Evolutionary conservation across 2,888 invertebrate genomes (phyloP).

Genomic region (Trichogramma evanescens): DNA sequence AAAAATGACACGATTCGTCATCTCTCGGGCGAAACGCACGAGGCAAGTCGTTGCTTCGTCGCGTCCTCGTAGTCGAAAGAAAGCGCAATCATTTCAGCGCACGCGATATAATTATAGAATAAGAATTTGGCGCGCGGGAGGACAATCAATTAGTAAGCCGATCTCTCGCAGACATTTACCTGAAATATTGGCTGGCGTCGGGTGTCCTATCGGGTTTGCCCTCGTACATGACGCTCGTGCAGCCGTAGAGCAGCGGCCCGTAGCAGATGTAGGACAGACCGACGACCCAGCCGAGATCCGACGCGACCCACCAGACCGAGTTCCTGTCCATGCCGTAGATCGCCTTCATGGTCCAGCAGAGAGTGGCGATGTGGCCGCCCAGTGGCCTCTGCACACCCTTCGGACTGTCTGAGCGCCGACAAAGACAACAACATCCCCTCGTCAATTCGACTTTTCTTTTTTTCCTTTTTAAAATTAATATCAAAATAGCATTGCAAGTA

Average conservation of each 20-base stretch:
- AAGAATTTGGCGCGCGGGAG: too few relatives aligned
- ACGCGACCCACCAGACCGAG: slow-evolving; percentile 88
- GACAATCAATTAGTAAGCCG: too few relatives aligned
- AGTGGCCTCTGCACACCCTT: slow-evolving; percentile 82
- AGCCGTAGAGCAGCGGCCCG: slow-evolving; percentile 74
- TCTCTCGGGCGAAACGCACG: too few relatives aligned
- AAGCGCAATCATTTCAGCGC: too few relatives aligned
- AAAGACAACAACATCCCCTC: not conserved
- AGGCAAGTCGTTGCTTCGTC: too few relatives aligned
- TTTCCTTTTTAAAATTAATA: too few relatives aligned
- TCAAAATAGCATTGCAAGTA: not conserved
- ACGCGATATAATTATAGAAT: too few relatives aligned
- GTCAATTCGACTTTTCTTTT: too few relatives aligned
- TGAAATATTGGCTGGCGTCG: slow-evolving; percentile 84
- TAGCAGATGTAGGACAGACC: slow-evolving; percentile 94
- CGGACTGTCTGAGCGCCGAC: slow-evolving; percentile 49
- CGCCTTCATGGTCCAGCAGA: slow-evolving; percentile 77
- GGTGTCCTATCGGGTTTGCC: slow-evolving; percentile 94
- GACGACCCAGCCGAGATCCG: slow-evolving; percentile 87
- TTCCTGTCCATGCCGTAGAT: slow-evolving; percentile 72
- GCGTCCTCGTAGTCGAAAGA: too few relatives aligned
- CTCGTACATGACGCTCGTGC: slow-evolving; percentile 79
- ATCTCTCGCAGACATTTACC: slow-evolving; percentile 48
- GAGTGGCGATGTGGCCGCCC: slow-evolving; percentile 79
- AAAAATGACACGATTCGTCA: too few relatives aligned